Base-by-base conservation (phyloP, 2,113 vertebrate species). In the Vicugna pacos region DNA sequence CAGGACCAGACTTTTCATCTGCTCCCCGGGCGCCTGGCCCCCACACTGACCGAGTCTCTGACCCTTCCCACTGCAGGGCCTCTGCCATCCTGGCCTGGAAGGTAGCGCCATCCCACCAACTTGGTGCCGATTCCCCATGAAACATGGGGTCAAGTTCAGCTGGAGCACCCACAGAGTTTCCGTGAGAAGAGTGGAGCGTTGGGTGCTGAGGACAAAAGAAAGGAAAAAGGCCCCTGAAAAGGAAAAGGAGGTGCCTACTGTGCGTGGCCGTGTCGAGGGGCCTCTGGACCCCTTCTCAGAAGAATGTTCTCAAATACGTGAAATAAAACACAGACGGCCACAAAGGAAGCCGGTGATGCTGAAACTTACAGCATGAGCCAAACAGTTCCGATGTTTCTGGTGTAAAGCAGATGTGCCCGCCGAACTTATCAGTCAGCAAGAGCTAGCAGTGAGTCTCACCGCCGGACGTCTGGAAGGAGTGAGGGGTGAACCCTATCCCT, bases 211-310 rank as follows among this genome's bases (percentile, higher is more conserved):
- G 26, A 42, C 82, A 30, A 42, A 52, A 9, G 1, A 2, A 42
- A 4, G 24, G 42, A 5, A 60, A 52, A 65, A 17, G 11, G 8
- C 13, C 5, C 52, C 67, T 67, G 28, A 42, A 42, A 42, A 42
- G 38, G 38, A 42, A 42, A 42, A 42, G 38, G 38, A 42, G 3
- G 1, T 10, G 16, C 19, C 80, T 14, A 5, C 14, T 2, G 20
- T 0, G 26, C 46, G 8, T 24, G 32, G 35, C 65, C 5, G 0
- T 0, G 8, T 15, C 7, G 46, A 0, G 2, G 50, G 0, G 3
- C 28, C 24, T 2, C 1, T 0, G 1, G 22, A 28, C 46, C 32
- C 60, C 69, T 48, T 46, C 72, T 15, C 14, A 1, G 50, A 84
- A 91, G 26, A 67, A 30, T 3, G 26, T 46, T 62, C 72, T 11